Evolutionary conservation across 2,797 vertebrate species (phyloP).

Genomic region (Ibycter americanus): DNA sequence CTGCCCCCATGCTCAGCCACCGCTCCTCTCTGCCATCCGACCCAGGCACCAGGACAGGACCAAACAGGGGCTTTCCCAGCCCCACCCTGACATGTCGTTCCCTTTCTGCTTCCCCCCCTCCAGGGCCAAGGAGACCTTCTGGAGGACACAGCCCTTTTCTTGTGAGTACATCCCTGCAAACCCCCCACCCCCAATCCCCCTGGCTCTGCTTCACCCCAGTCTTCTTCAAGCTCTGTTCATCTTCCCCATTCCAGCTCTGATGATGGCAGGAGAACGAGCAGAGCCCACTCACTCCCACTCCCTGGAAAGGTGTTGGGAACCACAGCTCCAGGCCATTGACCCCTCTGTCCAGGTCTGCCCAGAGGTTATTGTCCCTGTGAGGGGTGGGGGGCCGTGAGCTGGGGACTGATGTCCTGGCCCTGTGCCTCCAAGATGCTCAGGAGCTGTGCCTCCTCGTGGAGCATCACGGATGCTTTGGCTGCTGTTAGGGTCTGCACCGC

Average conservation of each 20-base stretch:
- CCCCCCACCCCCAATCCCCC: no score
- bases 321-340: background rate
- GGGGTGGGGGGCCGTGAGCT: background rate
- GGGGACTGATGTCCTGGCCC: background rate
- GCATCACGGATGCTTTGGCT: background rate
- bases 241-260: constrained; percentile 14
- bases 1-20: background rate
- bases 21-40: background rate
- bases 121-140: constrained; percentile 31
- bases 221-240: background rate
- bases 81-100: background rate
- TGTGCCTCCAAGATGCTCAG: background rate
- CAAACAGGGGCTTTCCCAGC: background rate
- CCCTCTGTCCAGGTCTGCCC: constrained; percentile 22
- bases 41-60: background rate
- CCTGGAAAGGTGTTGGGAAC: background rate
- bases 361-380: fast-evolving
- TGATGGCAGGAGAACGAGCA: background rate
- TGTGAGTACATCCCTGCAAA: constrained; percentile 28
- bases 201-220: background rate
- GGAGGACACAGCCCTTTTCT: constrained; percentile 20
- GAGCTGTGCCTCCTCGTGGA: fast-evolving
- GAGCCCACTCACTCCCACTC: background rate
- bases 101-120: background rate
- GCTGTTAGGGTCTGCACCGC: fast-evolving